Evolutionary conservation across 2,113 vertebrate species (phyloP).

Genomic region (Cyanoderma ruficeps): DNA sequence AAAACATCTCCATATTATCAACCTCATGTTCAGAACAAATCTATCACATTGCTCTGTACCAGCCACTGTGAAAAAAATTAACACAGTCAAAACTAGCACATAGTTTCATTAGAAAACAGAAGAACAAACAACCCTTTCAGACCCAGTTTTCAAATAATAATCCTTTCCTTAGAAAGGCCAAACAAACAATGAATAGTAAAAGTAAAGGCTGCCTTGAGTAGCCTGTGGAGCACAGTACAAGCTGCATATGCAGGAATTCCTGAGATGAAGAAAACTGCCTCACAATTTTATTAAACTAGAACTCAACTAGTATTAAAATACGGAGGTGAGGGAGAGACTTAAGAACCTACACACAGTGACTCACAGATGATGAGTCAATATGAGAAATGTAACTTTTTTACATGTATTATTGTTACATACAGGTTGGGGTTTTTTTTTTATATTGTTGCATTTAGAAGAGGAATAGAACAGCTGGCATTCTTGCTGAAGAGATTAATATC

Average conservation of each 20-base stretch:
- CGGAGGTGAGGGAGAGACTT: neutral
- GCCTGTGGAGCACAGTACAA: neutral
- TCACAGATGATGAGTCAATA: neutral
- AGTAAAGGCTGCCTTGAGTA: neutral
- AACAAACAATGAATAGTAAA: neutral
- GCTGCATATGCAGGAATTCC: neutral
- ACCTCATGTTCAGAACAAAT: neutral
- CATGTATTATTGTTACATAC: neutral
- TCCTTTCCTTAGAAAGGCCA: conserved; percentile 5
- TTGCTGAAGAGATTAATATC: neutral
- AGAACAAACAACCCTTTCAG: neutral
- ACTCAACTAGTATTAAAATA: neutral
- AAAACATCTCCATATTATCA: neutral
- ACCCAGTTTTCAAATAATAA: neutral
- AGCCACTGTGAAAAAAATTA: neutral
- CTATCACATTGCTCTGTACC: neutral
- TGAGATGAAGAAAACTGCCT: neutral
- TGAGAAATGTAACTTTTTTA: neutral
- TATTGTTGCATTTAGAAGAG: neutral
- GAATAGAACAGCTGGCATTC: neutral
- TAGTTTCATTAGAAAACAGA: neutral
- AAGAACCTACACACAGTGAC: neutral
- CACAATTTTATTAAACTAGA: neutral
- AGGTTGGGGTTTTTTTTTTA: neutral
- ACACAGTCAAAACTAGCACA: neutral